These are phyloP conservation scores for Heliconius ismenius DNA, from an alignment of 2,888 invertebrate species.

Conservation along the genomic window DNA sequence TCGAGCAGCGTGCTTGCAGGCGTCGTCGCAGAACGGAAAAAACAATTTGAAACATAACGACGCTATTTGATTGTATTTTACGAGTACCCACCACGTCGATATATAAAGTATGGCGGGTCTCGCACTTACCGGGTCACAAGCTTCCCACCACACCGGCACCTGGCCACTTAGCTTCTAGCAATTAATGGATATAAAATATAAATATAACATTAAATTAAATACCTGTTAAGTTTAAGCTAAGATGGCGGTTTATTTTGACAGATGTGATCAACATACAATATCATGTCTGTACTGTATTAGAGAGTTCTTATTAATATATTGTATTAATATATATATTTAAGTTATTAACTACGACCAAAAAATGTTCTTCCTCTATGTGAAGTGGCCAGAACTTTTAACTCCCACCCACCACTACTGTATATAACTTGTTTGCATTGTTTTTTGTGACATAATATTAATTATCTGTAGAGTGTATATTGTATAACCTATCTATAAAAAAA, in stretches of 20 bases:
- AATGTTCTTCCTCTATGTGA: constrained; percentile 53
- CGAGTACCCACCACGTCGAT: constrained; percentile 18
- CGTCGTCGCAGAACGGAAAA: constrained; percentile 88
- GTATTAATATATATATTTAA: constrained; percentile 43
- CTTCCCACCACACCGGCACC: constrained; percentile 76
- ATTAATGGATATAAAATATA: constrained; percentile 11
- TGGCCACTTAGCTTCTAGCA: constrained; percentile 64
- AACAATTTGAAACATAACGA: constrained; percentile 80
- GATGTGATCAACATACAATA: neutral
- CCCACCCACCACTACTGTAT: constrained; percentile 76
- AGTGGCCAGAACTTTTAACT: constrained; percentile 71
- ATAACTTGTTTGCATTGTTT: constrained; percentile 64
- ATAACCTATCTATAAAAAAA: constrained; percentile 31
- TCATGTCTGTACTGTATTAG: constrained; percentile 26
- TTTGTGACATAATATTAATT: constrained; percentile 59
- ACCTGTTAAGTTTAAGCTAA: constrained; percentile 23
- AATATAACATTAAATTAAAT: constrained; percentile 12
- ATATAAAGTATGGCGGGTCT: constrained; percentile 15
- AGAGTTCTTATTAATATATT: constrained; percentile 38
- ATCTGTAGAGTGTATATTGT: constrained; percentile 59
- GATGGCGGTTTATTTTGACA: constrained; percentile 24
- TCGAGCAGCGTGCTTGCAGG: constrained; percentile 81
- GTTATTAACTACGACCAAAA: constrained; percentile 57
- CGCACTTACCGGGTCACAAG: constrained; percentile 33
- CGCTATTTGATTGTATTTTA: constrained; percentile 23